These are phyloP conservation scores for Hippopotamus amphibius DNA, from an alignment of 2,113 vertebrate species.

Conservation along the genomic window DNA sequence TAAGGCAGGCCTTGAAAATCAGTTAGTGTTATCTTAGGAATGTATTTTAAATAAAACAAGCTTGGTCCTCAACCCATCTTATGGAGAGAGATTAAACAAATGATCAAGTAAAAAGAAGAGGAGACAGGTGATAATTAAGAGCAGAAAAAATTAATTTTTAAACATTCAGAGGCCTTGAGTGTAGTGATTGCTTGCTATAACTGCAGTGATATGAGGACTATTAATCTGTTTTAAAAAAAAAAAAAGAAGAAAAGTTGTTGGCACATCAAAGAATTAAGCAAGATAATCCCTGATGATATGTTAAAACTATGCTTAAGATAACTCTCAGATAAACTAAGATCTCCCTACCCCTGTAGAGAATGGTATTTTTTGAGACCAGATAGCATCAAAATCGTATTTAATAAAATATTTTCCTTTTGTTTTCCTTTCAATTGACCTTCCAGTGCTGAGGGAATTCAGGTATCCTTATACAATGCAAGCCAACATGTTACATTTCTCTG, in stretches of 20 bases:
- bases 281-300: conserved; percentile 1
- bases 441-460: not conserved
- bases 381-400: not conserved
- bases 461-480: not conserved
- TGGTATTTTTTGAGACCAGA: conserved; percentile 26
- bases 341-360: not conserved
- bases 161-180: conserved; percentile 52
- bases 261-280: not conserved
- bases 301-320: not conserved
- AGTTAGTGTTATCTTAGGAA: not conserved
- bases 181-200: conserved; percentile 12
- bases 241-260: not conserved
- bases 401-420: not conserved
- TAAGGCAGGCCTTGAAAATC: not conserved
- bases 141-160: conserved; percentile 56
- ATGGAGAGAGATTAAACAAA: conserved; percentile 50
- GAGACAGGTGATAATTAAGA: conserved; percentile 61
- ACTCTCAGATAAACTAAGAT: not conserved
- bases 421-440: not conserved
- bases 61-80: not conserved
- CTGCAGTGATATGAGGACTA: not conserved
- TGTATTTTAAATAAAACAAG: conserved; percentile 50
- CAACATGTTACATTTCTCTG: conserved; percentile 4
- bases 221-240: conserved; percentile 14
- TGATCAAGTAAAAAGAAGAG: conserved; percentile 40